Evolutionary conservation across 2,113 vertebrate genomes (phyloP).

Genomic region (Charadrius vociferus): DNA sequence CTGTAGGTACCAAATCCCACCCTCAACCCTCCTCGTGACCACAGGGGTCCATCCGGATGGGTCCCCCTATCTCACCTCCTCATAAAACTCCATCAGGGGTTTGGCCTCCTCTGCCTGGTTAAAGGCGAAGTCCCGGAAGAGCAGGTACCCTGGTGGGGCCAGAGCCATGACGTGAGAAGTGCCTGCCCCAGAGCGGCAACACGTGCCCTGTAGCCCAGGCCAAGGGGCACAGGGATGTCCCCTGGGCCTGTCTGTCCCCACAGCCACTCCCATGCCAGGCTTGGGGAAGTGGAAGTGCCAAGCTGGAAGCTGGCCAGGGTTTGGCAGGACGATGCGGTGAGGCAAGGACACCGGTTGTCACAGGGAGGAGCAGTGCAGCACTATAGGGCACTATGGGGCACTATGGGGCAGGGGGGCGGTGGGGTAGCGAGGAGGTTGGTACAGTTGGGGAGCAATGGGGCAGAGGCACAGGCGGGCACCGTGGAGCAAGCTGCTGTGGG

Average conservation of each 20-base stretch:
- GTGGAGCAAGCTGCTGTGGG: not conserved
- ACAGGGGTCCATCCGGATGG: accelerated
- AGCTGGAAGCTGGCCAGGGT: accelerated
- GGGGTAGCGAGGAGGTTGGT: not conserved
- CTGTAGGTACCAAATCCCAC: not conserved
- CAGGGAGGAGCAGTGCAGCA: accelerated
- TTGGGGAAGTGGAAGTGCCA: not conserved
- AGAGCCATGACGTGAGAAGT: not conserved
- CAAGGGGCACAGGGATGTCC: not conserved
- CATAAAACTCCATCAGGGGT: slow-evolving; percentile 79
- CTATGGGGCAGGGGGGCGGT: accelerated
- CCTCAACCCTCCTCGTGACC: not conserved
- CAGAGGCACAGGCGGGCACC: not conserved
- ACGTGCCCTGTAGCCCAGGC: accelerated
- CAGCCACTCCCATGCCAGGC: not conserved
- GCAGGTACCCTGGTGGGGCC: slow-evolving; percentile 71
- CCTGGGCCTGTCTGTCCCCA: not conserved
- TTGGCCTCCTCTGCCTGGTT: slow-evolving; percentile 78
- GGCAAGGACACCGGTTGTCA: not conserved
- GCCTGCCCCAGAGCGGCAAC: not conserved
- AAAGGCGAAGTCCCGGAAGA: slow-evolving; percentile 79
- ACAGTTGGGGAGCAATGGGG: not conserved
- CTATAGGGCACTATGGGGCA: accelerated
- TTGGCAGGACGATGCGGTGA: not conserved
- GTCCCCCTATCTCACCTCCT: slow-evolving; percentile 65